phyloP scores from a whole-genome alignment of 2,797 vertebrate species.

The Rhinatrema bivittatum region DNA sequence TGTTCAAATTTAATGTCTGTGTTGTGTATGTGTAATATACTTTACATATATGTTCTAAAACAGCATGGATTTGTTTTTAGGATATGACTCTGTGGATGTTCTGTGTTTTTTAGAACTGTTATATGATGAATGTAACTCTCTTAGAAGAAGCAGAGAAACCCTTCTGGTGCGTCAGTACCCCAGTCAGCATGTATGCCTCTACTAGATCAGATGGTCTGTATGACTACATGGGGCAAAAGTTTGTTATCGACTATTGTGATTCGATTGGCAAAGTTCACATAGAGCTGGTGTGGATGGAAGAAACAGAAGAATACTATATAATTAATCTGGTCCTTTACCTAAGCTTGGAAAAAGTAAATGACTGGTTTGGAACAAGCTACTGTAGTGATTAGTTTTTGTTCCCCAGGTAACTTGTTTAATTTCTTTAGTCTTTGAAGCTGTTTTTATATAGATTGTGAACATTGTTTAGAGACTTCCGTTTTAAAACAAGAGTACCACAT shows the following conservation, averaged over 20 bases:
- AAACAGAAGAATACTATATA: conserved; percentile 58
- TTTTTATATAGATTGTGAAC: no score
- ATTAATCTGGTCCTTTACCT: conserved; percentile 64
- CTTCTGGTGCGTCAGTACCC: conserved; percentile 76
- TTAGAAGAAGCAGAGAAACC: conserved; percentile 68
- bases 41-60: neutral
- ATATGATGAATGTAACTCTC: conserved; percentile 74
- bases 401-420: neutral
- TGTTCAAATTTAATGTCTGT: no score
- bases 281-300: conserved; percentile 55
- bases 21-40: neutral
- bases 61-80: no score
- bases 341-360: conserved; percentile 63
- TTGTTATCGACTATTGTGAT: conserved; percentile 54
- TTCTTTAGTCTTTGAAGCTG: conserved; percentile 1
- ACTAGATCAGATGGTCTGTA: conserved; percentile 21
- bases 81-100: no score
- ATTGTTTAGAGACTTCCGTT: no score
- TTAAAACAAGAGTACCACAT: no score
- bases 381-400: conserved; percentile 32
- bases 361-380: conserved; percentile 68
- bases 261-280: conserved; percentile 56
- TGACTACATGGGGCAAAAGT: conserved; percentile 53
- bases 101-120: conserved; percentile 66
- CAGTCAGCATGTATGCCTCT: conserved; percentile 45